Evolutionary conservation across 2,113 vertebrate genomes (phyloP).

Genomic region (Himantopus leucocephalus): DNA sequence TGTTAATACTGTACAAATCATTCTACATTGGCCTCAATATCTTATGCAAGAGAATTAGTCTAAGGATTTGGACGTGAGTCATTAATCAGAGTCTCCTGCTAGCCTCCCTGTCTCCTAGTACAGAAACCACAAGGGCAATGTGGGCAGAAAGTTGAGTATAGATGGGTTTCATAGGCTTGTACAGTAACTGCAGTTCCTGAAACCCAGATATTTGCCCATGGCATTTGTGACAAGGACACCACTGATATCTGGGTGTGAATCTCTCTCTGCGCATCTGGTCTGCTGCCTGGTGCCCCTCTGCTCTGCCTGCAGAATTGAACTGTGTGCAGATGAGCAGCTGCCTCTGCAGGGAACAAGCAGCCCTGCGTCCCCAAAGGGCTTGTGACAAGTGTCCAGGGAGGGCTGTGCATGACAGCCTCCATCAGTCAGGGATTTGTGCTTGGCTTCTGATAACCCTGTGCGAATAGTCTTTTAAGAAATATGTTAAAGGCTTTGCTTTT

Average conservation of each 20-base stretch:
- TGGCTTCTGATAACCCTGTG: background rate
- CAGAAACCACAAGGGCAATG: background rate
- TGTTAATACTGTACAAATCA: background rate
- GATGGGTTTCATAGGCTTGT: background rate
- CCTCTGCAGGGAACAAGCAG: accelerated
- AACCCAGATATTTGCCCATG: background rate
- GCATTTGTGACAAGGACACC: background rate
- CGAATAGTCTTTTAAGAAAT: background rate
- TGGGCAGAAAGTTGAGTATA: background rate
- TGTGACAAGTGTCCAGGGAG: background rate
- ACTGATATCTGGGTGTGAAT: background rate
- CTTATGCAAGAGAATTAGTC: background rate
- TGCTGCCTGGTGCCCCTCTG: background rate
- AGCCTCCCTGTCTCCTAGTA: background rate
- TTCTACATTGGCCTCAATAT: background rate
- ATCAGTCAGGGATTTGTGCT: background rate
- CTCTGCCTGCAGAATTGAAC: background rate
- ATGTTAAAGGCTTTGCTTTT: background rate
- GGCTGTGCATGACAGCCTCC: background rate
- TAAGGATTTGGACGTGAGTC: background rate
- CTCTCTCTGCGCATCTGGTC: accelerated
- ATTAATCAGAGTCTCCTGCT: background rate
- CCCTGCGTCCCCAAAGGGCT: accelerated
- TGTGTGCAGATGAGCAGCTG: background rate
- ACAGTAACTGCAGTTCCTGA: background rate